Percentiles rank a stretch among this genome's conserved stretches.
phyloP scores from a whole-genome alignment of 2,888 invertebrate genomes.

The Drosophila anceps region DNA sequence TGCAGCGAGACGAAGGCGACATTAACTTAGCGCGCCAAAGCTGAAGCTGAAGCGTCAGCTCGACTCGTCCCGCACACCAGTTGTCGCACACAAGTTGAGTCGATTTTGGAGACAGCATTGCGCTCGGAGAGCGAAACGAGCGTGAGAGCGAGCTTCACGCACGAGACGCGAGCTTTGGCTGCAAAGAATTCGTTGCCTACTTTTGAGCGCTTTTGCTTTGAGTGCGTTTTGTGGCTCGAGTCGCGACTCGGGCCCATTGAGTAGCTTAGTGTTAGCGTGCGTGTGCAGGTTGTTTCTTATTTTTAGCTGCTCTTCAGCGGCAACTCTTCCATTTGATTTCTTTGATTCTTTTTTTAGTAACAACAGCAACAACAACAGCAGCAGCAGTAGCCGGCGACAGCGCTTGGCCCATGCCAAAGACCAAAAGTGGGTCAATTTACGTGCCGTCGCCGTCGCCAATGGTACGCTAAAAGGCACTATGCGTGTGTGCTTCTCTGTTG shows the following conservation, averaged over 20 bases:
- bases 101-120: too few species aligned
- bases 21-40: slow-evolving; percentile 39
- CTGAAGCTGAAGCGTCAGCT: slow-evolving; percentile 15
- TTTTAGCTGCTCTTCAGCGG: slow-evolving; percentile 35
- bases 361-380: slow-evolving; percentile 16
- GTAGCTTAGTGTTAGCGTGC: slow-evolving; percentile 9
- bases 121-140: slow-evolving; percentile 5
- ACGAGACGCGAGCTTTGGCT: slow-evolving; percentile 37
- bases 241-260: slow-evolving; percentile 8
- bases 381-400: slow-evolving; percentile 1
- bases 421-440: slow-evolving; percentile 77
- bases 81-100: slow-evolving; percentile 10
- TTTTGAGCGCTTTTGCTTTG: slow-evolving; percentile 37
- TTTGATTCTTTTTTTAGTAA: slow-evolving; percentile 66
- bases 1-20: slow-evolving; percentile 41
- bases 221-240: slow-evolving; percentile 22
- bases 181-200: slow-evolving; percentile 43
- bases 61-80: background rate
- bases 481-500: slow-evolving; percentile 49
- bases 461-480: slow-evolving; percentile 45
- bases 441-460: slow-evolving; percentile 52
- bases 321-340: slow-evolving; percentile 80
- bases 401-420: slow-evolving; percentile 52
- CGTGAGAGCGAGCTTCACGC: slow-evolving; percentile 25
- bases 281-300: slow-evolving; percentile 10